Evolutionary conservation across 2,888 invertebrate genomes (phyloP).

Genomic region (Eupithecia insigniata): DNA sequence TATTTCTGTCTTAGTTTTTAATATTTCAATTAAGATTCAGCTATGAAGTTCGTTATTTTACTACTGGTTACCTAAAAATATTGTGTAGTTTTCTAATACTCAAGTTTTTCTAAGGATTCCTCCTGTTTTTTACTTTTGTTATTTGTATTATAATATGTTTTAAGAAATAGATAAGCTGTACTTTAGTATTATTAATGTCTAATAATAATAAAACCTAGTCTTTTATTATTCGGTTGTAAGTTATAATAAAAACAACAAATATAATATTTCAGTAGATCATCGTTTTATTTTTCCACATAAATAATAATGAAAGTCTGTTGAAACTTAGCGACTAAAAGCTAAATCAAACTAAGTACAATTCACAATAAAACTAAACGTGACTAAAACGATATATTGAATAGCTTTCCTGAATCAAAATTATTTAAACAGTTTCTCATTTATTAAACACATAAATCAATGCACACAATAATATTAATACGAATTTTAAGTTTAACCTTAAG

Average conservation of each 20-base stretch:
- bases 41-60: background rate
- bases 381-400: constrained; percentile 58
- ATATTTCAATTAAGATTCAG: background rate
- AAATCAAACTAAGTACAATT: constrained; percentile 72
- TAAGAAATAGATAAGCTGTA: background rate
- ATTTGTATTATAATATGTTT: background rate
- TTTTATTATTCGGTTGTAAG: background rate
- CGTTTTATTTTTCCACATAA: constrained; percentile 79
- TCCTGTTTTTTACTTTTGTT: background rate
- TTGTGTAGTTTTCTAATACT: background rate
- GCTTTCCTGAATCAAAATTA: constrained; percentile 7
- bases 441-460: constrained; percentile 39
- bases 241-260: constrained; percentile 58
- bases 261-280: constrained; percentile 69
- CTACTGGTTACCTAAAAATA: background rate
- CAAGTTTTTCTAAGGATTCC: background rate
- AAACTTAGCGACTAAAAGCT: constrained; percentile 58
- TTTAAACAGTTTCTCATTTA: background rate
- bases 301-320: constrained; percentile 77
- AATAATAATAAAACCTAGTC: background rate
- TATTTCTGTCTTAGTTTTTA: background rate
- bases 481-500: constrained; percentile 41
- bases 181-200: background rate
- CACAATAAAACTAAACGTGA: constrained; percentile 67
- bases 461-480: constrained; percentile 38